Base-by-base conservation (phyloP, 2,888 invertebrate species). In the Tinea semifulvella region DNA sequence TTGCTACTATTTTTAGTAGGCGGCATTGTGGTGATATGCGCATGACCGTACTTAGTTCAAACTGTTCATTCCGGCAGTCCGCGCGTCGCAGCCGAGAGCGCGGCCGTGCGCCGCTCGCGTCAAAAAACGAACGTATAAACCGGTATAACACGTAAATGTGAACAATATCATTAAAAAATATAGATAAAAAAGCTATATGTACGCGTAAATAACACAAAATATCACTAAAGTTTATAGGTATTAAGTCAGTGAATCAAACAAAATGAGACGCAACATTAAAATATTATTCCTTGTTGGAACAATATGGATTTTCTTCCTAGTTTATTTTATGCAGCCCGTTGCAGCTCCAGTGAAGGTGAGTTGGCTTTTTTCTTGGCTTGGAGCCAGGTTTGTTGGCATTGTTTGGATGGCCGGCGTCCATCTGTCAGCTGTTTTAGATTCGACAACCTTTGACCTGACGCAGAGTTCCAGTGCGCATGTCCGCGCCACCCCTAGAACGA, bases 271-370 rank as follows among this genome's bases (percentile, higher is more conserved):
- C 42, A 80, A 80, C 62, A 57, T 80, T 49, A 80, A 80, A 62
- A 68, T 80, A 40, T 52, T 79, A 52, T 71, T 72, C 59, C 63
- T 77, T 31, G 53, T 77, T 22, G 77, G 68, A 49, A 66, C 70
- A 46, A 70, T 68, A 50, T 80, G 79, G 79, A 74, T 76, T 64
- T 74, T 73, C 56, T 68, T 71, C 57, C 57, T 80, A 47, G 68
- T 79, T 52, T 80, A 79, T 60, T 79, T 67, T 58, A 77, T 79
- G 72, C 77, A 79, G 53, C 68, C 79, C 45, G 79, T 75, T 53
- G 58, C 75, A 8, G 51, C 64, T 35, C 68, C 40, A 2, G n/a
- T 11, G 2, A 40, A 40, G 40, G 40, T 40, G 20, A 40, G 40
- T 40, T 14, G 22, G 10, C 20, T 14, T 16, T 36, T 8, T 22